Percentiles rank a stretch among this genome's conserved stretches.
Conservation (phyloP, 2,113 vertebrate genomes). For the Zeus faber region DNA sequence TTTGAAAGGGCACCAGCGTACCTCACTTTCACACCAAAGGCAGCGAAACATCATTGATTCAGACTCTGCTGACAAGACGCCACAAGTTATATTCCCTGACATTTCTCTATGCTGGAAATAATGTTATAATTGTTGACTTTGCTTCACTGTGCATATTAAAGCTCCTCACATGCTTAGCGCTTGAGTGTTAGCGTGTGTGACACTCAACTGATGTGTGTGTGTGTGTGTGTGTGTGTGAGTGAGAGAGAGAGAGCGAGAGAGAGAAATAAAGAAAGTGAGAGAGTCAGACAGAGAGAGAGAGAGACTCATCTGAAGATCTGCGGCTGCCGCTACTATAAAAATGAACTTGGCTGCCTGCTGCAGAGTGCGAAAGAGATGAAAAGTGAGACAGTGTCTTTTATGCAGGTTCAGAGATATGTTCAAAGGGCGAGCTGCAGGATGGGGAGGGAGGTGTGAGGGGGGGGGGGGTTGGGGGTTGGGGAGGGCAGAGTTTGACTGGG, state of each 20-base stretch:
- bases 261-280: conserved; percentile 27
- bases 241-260: neutral
- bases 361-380: conserved; percentile 70
- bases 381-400: conserved; percentile 71
- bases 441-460: conserved; percentile 43
- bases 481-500: conserved; percentile 60
- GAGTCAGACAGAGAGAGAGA: conserved; percentile 14
- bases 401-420: conserved; percentile 73
- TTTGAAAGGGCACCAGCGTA: conserved; percentile 54
- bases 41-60: conserved; percentile 59
- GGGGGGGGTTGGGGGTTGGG: conserved; percentile 44
- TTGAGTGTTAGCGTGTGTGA: conserved; percentile 66
- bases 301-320: conserved; percentile 61
- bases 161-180: conserved; percentile 59
- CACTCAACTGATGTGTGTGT: conserved; percentile 35
- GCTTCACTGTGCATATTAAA: conserved; percentile 68
- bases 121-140: conserved; percentile 75
- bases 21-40: conserved; percentile 63
- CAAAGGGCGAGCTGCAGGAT: conserved; percentile 67
- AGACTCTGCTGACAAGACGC: conserved; percentile 64
- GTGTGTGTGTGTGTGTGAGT: conserved; percentile 6
- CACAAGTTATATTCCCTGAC: conserved; percentile 68
- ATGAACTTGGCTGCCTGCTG: conserved; percentile 66
- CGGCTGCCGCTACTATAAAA: conserved; percentile 58
- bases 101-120: conserved; percentile 66